phyloP scores from a whole-genome alignment of 2,888 invertebrate genomes.

The Caenorhabditis wallacei region DNA sequence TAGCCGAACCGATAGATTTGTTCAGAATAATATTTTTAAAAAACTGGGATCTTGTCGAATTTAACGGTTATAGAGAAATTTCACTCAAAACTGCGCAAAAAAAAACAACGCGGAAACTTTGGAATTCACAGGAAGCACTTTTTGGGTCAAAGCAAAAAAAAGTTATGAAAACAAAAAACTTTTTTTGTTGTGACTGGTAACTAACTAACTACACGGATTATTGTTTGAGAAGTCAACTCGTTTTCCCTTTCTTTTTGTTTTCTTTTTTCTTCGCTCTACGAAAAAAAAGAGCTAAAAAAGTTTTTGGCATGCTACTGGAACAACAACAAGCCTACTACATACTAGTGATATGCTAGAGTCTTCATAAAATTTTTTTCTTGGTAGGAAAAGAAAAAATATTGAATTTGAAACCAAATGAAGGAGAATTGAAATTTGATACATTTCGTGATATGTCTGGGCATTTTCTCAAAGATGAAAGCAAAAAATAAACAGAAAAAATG shows the following conservation, averaged over 20 bases:
- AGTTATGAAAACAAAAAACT: not conserved
- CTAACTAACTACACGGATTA: slow-evolving; percentile 37
- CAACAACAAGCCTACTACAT: slow-evolving; percentile 31
- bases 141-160: too few species aligned
- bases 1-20: not conserved
- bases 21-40: not conserved
- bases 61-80: too few species aligned
- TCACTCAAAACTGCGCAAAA: not conserved
- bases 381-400: slow-evolving; percentile 12
- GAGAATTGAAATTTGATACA: slow-evolving; percentile 46
- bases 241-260: slow-evolving; percentile 13
- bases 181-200: slow-evolving; percentile 14
- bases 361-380: not conserved
- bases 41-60: not conserved
- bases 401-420: slow-evolving; percentile 44
- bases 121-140: not conserved
- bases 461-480: slow-evolving; percentile 13
- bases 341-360: slow-evolving; percentile 1
- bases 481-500: slow-evolving; percentile 3
- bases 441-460: slow-evolving; percentile 47
- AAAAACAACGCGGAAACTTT: not conserved
- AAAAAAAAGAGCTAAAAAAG: slow-evolving; percentile 12
- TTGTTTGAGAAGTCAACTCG: slow-evolving; percentile 14
- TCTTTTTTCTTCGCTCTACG: slow-evolving; percentile 6
- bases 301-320: slow-evolving; percentile 20